Conservation (phyloP, 1,140 invertebrate species). For the Bombus impatiens region DNA sequence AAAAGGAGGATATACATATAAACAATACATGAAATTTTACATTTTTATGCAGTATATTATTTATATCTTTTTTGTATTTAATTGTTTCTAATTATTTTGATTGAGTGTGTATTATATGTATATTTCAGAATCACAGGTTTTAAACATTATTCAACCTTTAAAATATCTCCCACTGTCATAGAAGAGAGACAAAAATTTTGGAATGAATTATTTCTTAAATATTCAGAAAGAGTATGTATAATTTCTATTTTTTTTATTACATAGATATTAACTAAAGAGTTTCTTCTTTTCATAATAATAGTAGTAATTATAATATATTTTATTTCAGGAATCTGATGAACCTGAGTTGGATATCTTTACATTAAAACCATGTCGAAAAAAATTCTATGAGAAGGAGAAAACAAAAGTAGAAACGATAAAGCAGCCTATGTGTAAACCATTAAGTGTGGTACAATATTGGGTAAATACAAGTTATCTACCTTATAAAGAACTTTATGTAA, state of each 20-base stretch:
- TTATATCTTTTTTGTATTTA: not conserved
- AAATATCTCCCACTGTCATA: conserved; percentile 51
- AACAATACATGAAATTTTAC: too few species aligned
- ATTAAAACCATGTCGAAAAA: not conserved
- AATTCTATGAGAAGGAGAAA: not conserved
- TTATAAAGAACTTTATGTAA: conserved; percentile 22
- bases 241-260: not conserved
- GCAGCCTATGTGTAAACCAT: conserved; percentile 60
- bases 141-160: not conserved
- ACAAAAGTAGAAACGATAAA: not conserved
- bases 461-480: conserved; percentile 73
- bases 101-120: not conserved
- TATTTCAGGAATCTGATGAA: conserved; percentile 42
- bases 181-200: conserved; percentile 56
- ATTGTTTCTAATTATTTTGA: not conserved
- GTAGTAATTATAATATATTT: conserved; percentile 29
- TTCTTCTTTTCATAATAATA: not conserved
- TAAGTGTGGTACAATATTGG: conserved; percentile 72
- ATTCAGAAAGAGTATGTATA: conserved; percentile 58
- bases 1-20: too few species aligned
- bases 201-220: conserved; percentile 66
- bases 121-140: conserved; percentile 39
- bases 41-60: not conserved
- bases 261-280: not conserved
- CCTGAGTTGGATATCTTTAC: conserved; percentile 34